A percentile compares a stretch with the other conserved stretches of the same genome.
These are phyloP conservation scores for Cordilura impudica DNA, from an alignment of 2,888 invertebrate genomes.

Conservation along the genomic window DNA sequence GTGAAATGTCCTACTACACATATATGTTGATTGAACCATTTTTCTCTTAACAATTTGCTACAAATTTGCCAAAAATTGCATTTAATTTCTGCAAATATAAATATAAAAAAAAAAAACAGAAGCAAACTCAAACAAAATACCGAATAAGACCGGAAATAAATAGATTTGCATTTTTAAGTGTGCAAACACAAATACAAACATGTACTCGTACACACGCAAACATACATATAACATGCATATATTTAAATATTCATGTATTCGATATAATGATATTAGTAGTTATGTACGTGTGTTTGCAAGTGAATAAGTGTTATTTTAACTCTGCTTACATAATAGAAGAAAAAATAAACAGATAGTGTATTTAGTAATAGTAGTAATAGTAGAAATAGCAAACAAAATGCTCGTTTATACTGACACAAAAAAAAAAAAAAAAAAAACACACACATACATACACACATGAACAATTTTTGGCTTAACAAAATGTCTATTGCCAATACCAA, in stretches of 20 bases:
- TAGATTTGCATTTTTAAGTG: slow-evolving; percentile 54
- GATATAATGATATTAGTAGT: slow-evolving; percentile 21
- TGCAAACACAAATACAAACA: slow-evolving; percentile 42
- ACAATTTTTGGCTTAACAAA: neutral
- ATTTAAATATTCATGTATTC: slow-evolving; percentile 43
- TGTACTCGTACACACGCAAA: neutral
- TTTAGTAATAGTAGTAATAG: too few relatives aligned
- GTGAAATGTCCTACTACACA: too few relatives aligned
- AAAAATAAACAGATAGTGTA: too few relatives aligned
- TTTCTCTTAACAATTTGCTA: slow-evolving; percentile 17
- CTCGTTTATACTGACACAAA: too few relatives aligned
- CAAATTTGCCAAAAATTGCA: slow-evolving; percentile 14
- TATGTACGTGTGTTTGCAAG: neutral
- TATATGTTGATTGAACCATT: too few relatives aligned
- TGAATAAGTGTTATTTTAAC: slow-evolving; percentile 27
- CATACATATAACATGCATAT: slow-evolving; percentile 4
- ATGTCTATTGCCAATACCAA: slow-evolving; percentile 16
- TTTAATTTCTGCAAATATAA: slow-evolving; percentile 14
- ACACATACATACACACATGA: too few relatives aligned
- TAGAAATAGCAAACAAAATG: neutral
- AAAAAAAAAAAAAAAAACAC: too few relatives aligned
- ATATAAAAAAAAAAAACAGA: slow-evolving; percentile 1
- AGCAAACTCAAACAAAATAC: slow-evolving; percentile 36
- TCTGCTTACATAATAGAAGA: neutral
- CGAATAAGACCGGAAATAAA: slow-evolving; percentile 52